Evolutionary conservation across 2,888 invertebrate species (phyloP), one percentile per base, ranked within the genome.

Genomic region (Hipparchia sbordonii): DNA sequence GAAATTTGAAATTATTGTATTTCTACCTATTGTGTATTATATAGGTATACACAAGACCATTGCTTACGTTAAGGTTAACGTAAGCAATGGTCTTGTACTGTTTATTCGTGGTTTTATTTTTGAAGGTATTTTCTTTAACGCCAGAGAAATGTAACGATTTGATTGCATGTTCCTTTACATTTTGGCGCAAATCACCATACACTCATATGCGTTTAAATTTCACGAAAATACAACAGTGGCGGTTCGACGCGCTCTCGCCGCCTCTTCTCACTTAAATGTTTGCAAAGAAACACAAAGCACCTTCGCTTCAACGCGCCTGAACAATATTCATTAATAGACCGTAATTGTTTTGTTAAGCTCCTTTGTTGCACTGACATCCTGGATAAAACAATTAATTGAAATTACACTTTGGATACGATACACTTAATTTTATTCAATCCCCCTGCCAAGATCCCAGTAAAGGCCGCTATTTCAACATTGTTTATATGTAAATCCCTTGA

Each of bases 301-400:
- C 73, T 76, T 76, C 81, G 81, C 82, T 81, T 83, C 81, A 80
- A 81, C 84, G 84, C 85, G 79, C 80, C 76, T 48, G 71, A 83
- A 87, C 83, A 87, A 85, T 87, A 85, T 83, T 83, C 82, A 79
- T 78, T 81, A 84, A 83, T 81, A 85, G 79, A 81, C 77, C 80
- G 77, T 81, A 82, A 84, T 82, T 83, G 82, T 85, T 85, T 85
- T 86, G 83, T 83, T 81, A 74, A 77, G 78, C 77, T 82, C 83
- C 83, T 84, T 84, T 86, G 85, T 86, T 82, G 78, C 79, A 83
- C 77, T 80, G 83, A 81, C 82, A 81, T 83, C 75, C 84, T 82
- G 79, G 80, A 84, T 85, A 82, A 83, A 82, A 82, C 82, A 80
- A 84, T 81, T 82, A 81, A 84, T 82, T 80, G 79, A 76, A 78